These are phyloP conservation scores for Mastacembelus armatus DNA, from an alignment of 2,797 vertebrate genomes.

Conservation along the genomic window DNA sequence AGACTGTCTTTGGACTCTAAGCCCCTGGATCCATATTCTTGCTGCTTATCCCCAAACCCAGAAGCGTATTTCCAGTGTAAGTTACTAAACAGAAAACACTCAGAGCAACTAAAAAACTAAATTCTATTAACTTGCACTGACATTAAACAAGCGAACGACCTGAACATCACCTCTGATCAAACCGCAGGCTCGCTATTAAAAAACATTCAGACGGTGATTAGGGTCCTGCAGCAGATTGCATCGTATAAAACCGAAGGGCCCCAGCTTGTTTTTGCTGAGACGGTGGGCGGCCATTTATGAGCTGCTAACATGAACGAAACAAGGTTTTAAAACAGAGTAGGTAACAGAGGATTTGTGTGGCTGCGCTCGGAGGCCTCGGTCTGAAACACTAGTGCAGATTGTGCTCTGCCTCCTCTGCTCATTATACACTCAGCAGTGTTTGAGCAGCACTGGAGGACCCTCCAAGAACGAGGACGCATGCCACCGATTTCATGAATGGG, in stretches of 20 bases:
- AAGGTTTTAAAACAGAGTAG: constrained; percentile 70
- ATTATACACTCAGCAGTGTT: constrained; percentile 57
- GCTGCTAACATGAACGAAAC: constrained; percentile 78
- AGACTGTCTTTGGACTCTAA: too few species aligned
- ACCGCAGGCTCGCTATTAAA: constrained; percentile 24
- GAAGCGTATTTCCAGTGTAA: too few species aligned
- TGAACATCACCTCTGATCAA: constrained; percentile 27
- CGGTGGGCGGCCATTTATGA: constrained; percentile 76
- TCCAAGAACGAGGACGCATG: constrained; percentile 36
- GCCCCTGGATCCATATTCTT: too few species aligned
- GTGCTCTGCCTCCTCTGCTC: constrained; percentile 67
- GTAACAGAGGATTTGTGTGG: constrained; percentile 74
- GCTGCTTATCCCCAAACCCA: too few species aligned
- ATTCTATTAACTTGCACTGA: background rate
- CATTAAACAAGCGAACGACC: background rate
- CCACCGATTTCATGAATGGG: constrained; percentile 58
- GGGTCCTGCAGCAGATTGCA: constrained; percentile 23
- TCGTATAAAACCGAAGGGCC: constrained; percentile 49
- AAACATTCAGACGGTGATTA: constrained; percentile 26
- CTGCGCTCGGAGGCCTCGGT: constrained; percentile 39
- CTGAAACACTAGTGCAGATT: constrained; percentile 63
- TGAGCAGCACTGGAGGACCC: constrained; percentile 45
- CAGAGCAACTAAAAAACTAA: too few species aligned
- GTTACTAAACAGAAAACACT: too few species aligned
- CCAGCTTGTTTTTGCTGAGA: constrained; percentile 63